These are phyloP conservation scores for Napeogenes inachia DNA, from an alignment of 2,888 invertebrate species.

Conservation along the genomic window DNA sequence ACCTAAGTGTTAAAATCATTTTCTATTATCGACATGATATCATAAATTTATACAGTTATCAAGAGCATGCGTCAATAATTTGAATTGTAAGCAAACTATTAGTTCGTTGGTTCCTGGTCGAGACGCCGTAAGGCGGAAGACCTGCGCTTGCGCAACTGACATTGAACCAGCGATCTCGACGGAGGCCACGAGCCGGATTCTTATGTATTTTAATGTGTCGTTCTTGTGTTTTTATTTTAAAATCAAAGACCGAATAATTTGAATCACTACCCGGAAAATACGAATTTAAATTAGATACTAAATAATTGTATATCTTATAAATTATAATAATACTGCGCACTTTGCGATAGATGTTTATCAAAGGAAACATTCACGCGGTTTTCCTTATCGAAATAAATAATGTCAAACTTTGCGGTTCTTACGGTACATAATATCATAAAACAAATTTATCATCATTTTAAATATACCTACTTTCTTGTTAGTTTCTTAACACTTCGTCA, in stretches of 20 bases:
- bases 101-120: conserved; percentile 55
- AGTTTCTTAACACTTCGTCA: conserved; percentile 18
- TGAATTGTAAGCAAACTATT: conserved; percentile 40
- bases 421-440: no score
- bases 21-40: no score
- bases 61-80: conserved; percentile 46
- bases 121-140: conserved; percentile 60
- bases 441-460: no score
- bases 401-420: background rate
- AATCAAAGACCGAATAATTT: conserved; percentile 29
- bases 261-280: conserved; percentile 8
- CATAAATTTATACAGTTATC: conserved; percentile 1
- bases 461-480: background rate
- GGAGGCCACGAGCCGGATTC: conserved; percentile 69
- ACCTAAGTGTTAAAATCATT: no score
- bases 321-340: conserved; percentile 41
- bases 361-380: conserved; percentile 42
- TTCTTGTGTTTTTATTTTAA: conserved; percentile 42
- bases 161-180: conserved; percentile 67
- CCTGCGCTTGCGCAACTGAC: conserved; percentile 74
- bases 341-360: conserved; percentile 43
- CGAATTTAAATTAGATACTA: background rate
- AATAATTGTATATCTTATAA: conserved; percentile 49
- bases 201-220: conserved; percentile 54
- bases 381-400: conserved; percentile 28